Evolutionary conservation across 2,797 vertebrate genomes (phyloP), one percentile per base, ranked within the genome.

Genomic region (Mus spretus): DNA sequence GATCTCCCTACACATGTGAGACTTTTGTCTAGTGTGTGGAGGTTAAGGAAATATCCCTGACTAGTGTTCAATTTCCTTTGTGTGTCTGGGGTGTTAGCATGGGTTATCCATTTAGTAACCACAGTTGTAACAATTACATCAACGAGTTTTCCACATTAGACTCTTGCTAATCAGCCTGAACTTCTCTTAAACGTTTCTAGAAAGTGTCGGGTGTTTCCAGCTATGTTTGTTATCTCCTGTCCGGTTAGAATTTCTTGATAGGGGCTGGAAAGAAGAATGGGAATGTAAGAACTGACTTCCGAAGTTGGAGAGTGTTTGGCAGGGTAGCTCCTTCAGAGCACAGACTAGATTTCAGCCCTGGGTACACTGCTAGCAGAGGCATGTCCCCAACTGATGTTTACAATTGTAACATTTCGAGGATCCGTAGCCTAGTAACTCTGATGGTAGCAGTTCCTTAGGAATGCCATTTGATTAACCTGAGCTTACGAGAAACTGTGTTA

Each of bases 291-390:
- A 55, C 94, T 93, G 96, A 83, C 55, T 95, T 86, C 87, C 88
- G 44, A 67, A 98, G 96, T 82, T 79, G 0, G 94, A 97, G 97
- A 74, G n/a, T 2, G 20, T 95, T 96, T 94, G 82, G 90, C 89
- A 47, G 67, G 80, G 40, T 70, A 86, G 77, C 93, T 70, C 96
- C 88, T 93, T 96, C 97, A 95, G 91, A 97, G 95, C 72, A 86
- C 86, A 78, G 17, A 96, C 0, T 89, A 6, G 50, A 44, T 82
- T 97, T 98, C 90, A 95, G 95, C 94, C 63, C 95, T n/a, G 89
- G 74, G 87, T 95, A 95, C 53, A 87, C 61, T 67, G 37, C 74
- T 50, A 97, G 93, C 80, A 89, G 95, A 98, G 47, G 97, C 93
- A 96, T 95, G n/a, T 37, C 14, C 89, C 90, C 44, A 44, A 44